Evolutionary conservation across 1,140 invertebrate species (phyloP).

Genomic region (Megathymus violae): DNA sequence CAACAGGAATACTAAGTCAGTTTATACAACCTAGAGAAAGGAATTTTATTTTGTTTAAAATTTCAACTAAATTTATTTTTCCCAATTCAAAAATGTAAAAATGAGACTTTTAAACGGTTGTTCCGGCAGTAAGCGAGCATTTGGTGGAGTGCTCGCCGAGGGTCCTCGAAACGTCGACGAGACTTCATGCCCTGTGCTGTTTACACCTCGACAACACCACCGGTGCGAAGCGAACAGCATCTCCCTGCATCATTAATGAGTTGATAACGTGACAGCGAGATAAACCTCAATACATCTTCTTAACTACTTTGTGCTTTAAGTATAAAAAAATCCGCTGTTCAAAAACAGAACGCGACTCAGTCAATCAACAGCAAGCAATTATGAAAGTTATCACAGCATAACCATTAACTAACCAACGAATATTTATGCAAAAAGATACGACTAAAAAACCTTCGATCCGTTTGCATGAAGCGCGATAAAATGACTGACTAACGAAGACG

Average conservation of each 20-base stretch:
- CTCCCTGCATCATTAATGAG: slow-evolving; percentile 14
- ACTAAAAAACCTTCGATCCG: slow-evolving; percentile 23
- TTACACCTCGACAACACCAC: slow-evolving; percentile 61
- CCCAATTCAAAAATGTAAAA: slow-evolving; percentile 39
- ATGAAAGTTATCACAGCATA: slow-evolving; percentile 9
- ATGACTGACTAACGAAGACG: slow-evolving; percentile 36
- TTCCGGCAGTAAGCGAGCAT: slow-evolving; percentile 64
- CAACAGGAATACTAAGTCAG: background rate
- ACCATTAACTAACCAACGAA: slow-evolving; percentile 25
- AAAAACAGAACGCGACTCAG: slow-evolving; percentile 7
- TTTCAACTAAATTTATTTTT: slow-evolving; percentile 20
- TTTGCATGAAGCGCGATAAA: slow-evolving; percentile 37
- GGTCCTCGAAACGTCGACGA: slow-evolving; percentile 57
- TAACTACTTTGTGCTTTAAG: background rate
- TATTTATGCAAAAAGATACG: slow-evolving; percentile 23
- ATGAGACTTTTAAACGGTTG: slow-evolving; percentile 45
- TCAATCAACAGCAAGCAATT: slow-evolving; percentile 31
- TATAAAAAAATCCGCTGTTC: background rate
- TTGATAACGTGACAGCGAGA: background rate
- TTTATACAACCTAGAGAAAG: background rate
- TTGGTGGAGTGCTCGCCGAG: slow-evolving; percentile 64
- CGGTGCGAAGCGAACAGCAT: slow-evolving; percentile 16
- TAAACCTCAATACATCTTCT: slow-evolving; percentile 3
- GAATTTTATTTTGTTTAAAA: background rate
- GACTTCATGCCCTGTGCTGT: slow-evolving; percentile 53